Percentiles rank a stretch among this genome's conserved stretches.
Evolutionary conservation across 2,888 invertebrate species (phyloP).

Genomic region (Taphrorychus bicolor): DNA sequence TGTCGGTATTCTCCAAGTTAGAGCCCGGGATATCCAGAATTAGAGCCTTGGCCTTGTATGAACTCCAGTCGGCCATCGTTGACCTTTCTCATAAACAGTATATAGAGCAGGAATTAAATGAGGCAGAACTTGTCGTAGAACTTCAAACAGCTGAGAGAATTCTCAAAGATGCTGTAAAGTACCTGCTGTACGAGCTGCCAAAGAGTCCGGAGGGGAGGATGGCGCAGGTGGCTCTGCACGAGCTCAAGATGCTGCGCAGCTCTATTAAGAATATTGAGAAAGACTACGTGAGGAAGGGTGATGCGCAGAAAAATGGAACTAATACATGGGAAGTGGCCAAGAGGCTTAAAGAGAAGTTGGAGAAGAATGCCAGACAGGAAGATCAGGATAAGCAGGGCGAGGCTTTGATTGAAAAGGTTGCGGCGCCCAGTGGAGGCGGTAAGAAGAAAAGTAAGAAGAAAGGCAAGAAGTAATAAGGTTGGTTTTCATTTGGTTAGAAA

Average conservation of each 20-base stretch:
- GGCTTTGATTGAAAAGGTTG: not conserved
- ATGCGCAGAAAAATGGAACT: conserved; percentile 3
- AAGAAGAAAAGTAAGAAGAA: conserved; percentile 18
- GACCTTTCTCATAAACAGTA: conserved; percentile 71
- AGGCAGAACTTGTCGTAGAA: conserved; percentile 63
- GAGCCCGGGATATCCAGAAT: conserved; percentile 76
- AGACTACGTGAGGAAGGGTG: conserved; percentile 28
- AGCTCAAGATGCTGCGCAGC: conserved; percentile 62
- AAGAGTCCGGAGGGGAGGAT: conserved; percentile 76
- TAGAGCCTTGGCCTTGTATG: conserved; percentile 77
- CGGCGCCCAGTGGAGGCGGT: not conserved
- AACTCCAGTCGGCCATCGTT: conserved; percentile 73
- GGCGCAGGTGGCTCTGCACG: conserved; percentile 71
- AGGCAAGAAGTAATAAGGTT: not conserved
- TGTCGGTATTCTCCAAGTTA: conserved; percentile 69
- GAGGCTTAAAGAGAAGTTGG: conserved; percentile 30
- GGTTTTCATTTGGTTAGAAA: too few relatives aligned
- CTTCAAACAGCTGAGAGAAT: conserved; percentile 66
- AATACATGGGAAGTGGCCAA: conserved; percentile 26
- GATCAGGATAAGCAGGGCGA: not conserved
- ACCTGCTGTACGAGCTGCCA: conserved; percentile 74
- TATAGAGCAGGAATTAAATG: conserved; percentile 66
- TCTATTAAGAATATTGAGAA: conserved; percentile 44
- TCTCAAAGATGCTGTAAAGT: conserved; percentile 69
- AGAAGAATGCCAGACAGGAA: conserved; percentile 19